Evolutionary conservation across 2,113 vertebrate genomes (phyloP).

Genomic region (Climacteris rufus): DNA sequence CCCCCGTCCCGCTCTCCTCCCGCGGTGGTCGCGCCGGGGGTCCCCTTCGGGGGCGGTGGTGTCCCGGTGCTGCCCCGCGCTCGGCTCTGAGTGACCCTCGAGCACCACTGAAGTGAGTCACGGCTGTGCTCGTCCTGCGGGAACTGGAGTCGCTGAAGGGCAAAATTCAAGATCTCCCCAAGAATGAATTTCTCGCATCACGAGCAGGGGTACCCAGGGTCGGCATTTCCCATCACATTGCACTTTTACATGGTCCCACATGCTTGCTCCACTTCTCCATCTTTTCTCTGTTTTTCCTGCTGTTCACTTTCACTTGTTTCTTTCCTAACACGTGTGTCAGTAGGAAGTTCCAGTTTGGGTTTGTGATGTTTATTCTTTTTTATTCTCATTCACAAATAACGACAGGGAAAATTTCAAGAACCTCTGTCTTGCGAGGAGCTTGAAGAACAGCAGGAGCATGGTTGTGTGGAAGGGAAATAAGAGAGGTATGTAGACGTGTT

Average conservation of each 20-base stretch:
- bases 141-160: neutral
- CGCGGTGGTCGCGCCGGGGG: rapidly evolving
- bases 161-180: neutral
- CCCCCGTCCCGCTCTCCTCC: neutral
- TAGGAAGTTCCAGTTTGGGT: neutral
- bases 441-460: neutral
- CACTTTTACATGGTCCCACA: neutral
- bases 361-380: neutral
- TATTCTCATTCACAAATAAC: neutral
- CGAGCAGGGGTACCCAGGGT: rapidly evolving
- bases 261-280: neutral
- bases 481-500: neutral
- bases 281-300: neutral
- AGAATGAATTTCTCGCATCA: rapidly evolving
- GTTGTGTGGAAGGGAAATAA: neutral
- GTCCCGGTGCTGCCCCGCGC: neutral
- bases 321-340: neutral
- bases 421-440: neutral
- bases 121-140: neutral
- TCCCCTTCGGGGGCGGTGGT: neutral
- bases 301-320: neutral
- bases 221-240: rapidly evolving
- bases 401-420: neutral
- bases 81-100: neutral
- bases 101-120: rapidly evolving